Base-by-base conservation (phyloP, 2,888 invertebrate species). In the Watsonalla binaria region DNA sequence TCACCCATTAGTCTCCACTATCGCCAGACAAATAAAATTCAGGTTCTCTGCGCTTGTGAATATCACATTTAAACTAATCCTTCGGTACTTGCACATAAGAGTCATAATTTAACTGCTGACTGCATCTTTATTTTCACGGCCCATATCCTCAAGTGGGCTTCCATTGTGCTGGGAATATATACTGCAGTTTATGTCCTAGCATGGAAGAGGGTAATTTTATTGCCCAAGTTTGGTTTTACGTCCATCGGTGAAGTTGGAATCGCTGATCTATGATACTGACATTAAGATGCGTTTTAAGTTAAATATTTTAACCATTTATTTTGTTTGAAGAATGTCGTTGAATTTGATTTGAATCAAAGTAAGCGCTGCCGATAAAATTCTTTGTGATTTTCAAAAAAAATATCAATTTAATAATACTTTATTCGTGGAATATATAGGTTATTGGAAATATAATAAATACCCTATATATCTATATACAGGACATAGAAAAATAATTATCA, bases 41-140 rank as follows among this genome's bases (percentile, higher is more conserved):
- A 24, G 4, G 24, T 24, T 24, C 24, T 24, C 24, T 24, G 24
- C 24, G 24, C 24, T 24, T 24, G 24, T 24, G 11, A 42, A 42
- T 42, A 42, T 42, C 42, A 42, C 11, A 42, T 11, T 11, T 11
- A 42, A 42, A 24, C 24, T 24, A 24, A 42, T 8, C 9, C 11
- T 8, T 11, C 11, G 8, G 2, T 42, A 42, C 11, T 42, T 42
- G 8, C 8, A 11, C 11, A 11, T 42, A 11, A 42, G 42, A 11
- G 42, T 11, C 11, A 8, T 42, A 37, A 9, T 42, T 24, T 8
- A 11, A 42, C 11, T 42, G 42, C 8, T 11, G 11, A 5, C 42
- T 42, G 42, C 42, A 42, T 79, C 72, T 76, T 82, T 24, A 24
- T 24, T 24, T 82, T 82, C 80, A 80, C 79, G 82, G 72, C 55